Conservation (phyloP, 1,140 invertebrate species). For the Macrobrachium rosenbergii region DNA sequence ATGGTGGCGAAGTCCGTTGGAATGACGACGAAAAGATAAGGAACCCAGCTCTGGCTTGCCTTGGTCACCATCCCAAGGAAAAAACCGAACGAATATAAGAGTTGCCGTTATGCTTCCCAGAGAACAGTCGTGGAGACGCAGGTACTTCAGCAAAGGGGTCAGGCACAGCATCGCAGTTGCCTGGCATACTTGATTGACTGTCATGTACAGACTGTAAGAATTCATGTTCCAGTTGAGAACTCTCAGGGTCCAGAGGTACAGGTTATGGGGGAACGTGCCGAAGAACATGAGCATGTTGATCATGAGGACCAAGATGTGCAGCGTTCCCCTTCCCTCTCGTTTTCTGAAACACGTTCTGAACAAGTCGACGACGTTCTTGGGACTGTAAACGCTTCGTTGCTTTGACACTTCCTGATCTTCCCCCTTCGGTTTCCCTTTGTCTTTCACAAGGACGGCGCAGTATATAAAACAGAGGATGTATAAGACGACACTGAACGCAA, state of each 20-base stretch:
- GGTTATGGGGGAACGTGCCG: not conserved
- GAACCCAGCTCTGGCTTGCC: conserved; percentile 26
- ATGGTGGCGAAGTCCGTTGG: not conserved
- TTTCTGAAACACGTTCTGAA: not conserved
- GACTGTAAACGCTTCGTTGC: not conserved
- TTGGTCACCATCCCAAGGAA: not conserved
- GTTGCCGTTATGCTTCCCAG: not conserved
- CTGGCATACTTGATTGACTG: not conserved
- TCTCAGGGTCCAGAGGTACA: conserved; percentile 22
- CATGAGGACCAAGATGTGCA: not conserved
- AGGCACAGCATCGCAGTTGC: not conserved
- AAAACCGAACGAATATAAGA: not conserved
- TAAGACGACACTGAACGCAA: not conserved
- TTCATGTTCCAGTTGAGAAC: conserved; percentile 17
- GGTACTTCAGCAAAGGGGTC: not conserved
- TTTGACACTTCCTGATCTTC: not conserved
- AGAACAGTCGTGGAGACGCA: not conserved
- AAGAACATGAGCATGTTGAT: not conserved
- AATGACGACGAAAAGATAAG: not conserved
- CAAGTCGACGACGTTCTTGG: conserved; percentile 9
- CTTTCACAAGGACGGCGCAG: conserved; percentile 1
- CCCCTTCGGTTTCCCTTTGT: not conserved
- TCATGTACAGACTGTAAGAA: conserved; percentile 9
- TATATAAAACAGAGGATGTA: conserved; percentile 17
- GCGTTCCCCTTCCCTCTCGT: not conserved